Conservation (phyloP, 1,140 invertebrate species). For the Spodoptera frugiperda region DNA sequence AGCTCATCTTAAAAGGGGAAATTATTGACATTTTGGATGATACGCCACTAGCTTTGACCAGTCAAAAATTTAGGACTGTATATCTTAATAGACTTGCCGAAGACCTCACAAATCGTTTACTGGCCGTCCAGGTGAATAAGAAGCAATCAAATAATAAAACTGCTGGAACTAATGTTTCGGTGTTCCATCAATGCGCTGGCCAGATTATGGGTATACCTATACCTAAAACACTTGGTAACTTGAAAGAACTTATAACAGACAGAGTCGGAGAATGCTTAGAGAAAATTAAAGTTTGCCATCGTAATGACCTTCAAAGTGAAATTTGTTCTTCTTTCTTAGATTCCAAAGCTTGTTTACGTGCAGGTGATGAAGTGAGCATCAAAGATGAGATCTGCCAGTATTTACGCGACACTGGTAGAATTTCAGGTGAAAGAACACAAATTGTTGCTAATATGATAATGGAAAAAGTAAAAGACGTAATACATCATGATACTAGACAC, state of each 20-base stretch:
- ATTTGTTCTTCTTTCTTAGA: constrained; percentile 9
- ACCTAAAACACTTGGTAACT: constrained; percentile 8
- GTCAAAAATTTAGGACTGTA: constrained; percentile 20
- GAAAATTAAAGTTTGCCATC: neutral
- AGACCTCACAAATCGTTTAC: constrained; percentile 44
- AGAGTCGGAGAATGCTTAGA: constrained; percentile 23
- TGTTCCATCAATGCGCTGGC: neutral
- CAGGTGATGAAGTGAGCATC: constrained; percentile 19
- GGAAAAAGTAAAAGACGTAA: neutral
- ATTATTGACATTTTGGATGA: constrained; percentile 48
- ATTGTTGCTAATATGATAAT: constrained; percentile 13
- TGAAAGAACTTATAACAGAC: neutral
- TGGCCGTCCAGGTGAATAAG: constrained; percentile 12
- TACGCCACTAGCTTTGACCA: constrained; percentile 12
- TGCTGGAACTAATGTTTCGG: neutral
- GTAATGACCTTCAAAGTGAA: constrained; percentile 4
- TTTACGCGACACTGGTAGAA: constrained; percentile 11
- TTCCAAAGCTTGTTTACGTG: neutral
- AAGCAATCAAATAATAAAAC: neutral
- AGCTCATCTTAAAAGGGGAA: constrained; percentile 43
- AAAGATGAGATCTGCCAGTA: constrained; percentile 33
- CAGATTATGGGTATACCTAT: constrained; percentile 11
- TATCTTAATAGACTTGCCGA: constrained; percentile 44
- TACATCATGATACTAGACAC: neutral
- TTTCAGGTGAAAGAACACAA: constrained; percentile 16